phyloP scores from a whole-genome alignment of 2,797 vertebrate genomes.

The Pampus argenteus region DNA sequence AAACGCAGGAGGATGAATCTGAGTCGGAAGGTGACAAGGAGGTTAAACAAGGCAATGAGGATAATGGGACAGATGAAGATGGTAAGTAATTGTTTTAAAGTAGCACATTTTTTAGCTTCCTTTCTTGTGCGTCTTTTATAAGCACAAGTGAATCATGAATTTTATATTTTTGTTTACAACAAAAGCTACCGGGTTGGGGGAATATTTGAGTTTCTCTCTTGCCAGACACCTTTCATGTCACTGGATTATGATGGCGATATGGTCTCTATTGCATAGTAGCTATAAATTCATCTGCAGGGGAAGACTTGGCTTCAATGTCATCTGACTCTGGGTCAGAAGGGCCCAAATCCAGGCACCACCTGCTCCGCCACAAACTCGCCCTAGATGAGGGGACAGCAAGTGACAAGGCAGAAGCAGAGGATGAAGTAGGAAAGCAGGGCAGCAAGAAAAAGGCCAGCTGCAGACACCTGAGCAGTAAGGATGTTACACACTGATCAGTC shows the following conservation, averaged over 20 bases:
- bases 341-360: constrained; percentile 86
- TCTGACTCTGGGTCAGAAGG: constrained; percentile 79
- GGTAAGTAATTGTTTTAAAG: constrained; percentile 71
- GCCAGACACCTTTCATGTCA: background rate
- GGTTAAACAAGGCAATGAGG: constrained; percentile 64
- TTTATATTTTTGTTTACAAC: background rate
- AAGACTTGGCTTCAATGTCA: constrained; percentile 81
- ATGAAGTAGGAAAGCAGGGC: constrained; percentile 8
- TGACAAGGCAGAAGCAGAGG: constrained; percentile 71
- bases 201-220: background rate
- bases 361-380: constrained; percentile 90
- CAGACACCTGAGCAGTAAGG: constrained; percentile 68
- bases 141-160: constrained; percentile 16
- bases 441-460: constrained; percentile 78
- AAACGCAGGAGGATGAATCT: constrained; percentile 79
- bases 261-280: background rate
- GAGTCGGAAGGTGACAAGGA: constrained; percentile 49
- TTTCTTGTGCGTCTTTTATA: constrained; percentile 30
- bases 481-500: background rate
- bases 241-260: background rate
- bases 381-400: constrained; percentile 85
- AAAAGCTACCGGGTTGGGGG: background rate
- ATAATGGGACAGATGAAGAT: constrained; percentile 60
- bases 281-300: constrained; percentile 55
- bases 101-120: constrained; percentile 6